A percentile compares a stretch with the other conserved stretches of the same genome.
These are phyloP conservation scores for Aphodius granarius DNA, from an alignment of 2,888 invertebrate species.

Conservation along the genomic window DNA sequence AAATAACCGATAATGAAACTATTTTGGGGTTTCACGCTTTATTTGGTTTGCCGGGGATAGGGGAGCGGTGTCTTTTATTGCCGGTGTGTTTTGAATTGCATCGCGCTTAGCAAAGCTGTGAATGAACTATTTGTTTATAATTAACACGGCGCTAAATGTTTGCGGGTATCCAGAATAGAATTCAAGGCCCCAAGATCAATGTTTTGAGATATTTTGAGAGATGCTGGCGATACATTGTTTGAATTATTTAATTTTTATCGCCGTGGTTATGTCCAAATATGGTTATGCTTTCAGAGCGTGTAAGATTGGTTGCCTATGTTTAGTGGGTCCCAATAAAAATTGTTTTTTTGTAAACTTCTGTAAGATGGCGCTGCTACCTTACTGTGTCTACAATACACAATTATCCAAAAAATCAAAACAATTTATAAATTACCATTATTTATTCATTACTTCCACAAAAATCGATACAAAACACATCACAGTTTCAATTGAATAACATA, in stretches of 20 bases:
- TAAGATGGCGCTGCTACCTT: too few relatives aligned
- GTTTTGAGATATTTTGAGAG: too few relatives aligned
- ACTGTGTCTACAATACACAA: too few relatives aligned
- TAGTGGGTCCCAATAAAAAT: neutral
- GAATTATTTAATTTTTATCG: too few relatives aligned
- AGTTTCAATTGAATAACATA: constrained; percentile 15
- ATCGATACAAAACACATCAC: too few relatives aligned
- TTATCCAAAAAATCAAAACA: too few relatives aligned
- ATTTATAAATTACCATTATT: too few relatives aligned
- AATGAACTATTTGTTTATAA: neutral
- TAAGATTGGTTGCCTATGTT: neutral
- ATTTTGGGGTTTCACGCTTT: neutral
- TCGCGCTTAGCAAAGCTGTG: neutral
- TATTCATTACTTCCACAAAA: too few relatives aligned
- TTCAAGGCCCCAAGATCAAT: neutral
- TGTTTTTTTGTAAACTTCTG: too few relatives aligned
- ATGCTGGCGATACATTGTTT: too few relatives aligned
- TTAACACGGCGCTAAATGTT: neutral
- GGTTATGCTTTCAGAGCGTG: neutral
- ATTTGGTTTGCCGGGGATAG: constrained; percentile 5
- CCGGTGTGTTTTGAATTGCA: neutral
- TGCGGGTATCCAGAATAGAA: neutral
- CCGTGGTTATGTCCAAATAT: neutral
- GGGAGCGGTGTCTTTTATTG: neutral
- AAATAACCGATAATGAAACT: neutral